Evolutionary conservation across 2,888 invertebrate species (phyloP), one percentile per base, ranked within the genome.

Genomic region (Nesidiocoris tenuis): DNA sequence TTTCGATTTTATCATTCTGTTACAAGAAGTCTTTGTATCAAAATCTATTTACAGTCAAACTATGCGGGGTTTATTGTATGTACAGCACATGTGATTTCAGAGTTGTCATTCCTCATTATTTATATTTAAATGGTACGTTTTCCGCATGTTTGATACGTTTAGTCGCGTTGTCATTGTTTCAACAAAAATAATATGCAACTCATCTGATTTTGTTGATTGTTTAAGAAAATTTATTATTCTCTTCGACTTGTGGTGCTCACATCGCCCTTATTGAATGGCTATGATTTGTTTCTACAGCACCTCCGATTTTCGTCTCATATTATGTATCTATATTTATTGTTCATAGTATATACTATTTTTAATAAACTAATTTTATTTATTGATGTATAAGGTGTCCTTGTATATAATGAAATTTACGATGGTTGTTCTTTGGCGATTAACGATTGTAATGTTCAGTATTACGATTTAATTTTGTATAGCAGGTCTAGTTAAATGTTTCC

Each of bases 301-400:
- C 67, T 21, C n/a, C 39, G 7, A 65, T 25, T 65, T 65, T 65
- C 18, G 39, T 70, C 59, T 70, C 39, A 7, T 67, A 56, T 54
- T 55, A 59, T 57, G 59, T 70, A 70, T 70, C 59, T 70, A 70
- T 70, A 70, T 70, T 70, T 70, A 70, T 70, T 70, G 70, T 70
- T 70, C 59, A 70, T 56, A 39, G 39, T 39, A 7, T n/a, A n/a
- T n/a, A n/a, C n/a, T 3, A 67, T 57, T 54, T 70, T 70, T 17
- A 25, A 67, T 25, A 66, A 67, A 22, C n/a, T 57, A 70, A 25
- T 59, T 70, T 70, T 70, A 70, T 70, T 70, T 70, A 70, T 70
- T 70, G 23, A 16, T 70, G 57, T 70, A 59, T 57, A 57, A 70
- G 70, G 17, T 63, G 18, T 63, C n/a, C n/a, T 57, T 67, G 70